phyloP scores from a whole-genome alignment of 2,888 invertebrate genomes.

The Netelia fuscicornis region DNA sequence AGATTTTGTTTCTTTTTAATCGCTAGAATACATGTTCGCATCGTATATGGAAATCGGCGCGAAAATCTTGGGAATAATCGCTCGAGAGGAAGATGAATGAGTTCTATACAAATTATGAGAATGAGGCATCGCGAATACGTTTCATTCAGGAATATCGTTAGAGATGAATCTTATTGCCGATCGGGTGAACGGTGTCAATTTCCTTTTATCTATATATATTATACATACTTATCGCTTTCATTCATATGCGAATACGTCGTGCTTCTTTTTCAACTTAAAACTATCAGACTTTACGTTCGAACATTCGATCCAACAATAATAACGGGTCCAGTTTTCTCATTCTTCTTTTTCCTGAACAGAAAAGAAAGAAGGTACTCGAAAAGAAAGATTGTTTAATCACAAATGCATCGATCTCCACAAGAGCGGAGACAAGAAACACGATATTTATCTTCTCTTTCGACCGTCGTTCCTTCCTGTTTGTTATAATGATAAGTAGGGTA shows the following conservation, averaged over 20 bases:
- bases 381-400: too few species aligned
- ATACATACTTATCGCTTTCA: neutral
- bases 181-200: neutral
- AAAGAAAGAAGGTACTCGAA: neutral
- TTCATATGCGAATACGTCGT: neutral
- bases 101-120: neutral
- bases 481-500: neutral
- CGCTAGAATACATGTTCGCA: neutral
- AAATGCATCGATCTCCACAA: neutral
- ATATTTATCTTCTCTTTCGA: neutral
- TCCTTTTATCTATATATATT: neutral
- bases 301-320: slow-evolving; percentile 43
- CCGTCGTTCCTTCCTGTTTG: neutral
- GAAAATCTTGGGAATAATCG: slow-evolving; percentile 10
- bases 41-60: neutral
- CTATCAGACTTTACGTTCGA: slow-evolving; percentile 64
- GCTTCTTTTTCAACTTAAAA: slow-evolving; percentile 38
- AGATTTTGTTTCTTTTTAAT: neutral
- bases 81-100: neutral
- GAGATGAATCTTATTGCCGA: slow-evolving; percentile 2
- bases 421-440: neutral
- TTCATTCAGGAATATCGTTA: neutral
- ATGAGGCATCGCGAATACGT: slow-evolving; percentile 19
- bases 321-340: slow-evolving; percentile 10
- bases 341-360: neutral